phyloP scores from a whole-genome alignment of 2,888 invertebrate species.

The Reticulitermes lucifugus region DNA sequence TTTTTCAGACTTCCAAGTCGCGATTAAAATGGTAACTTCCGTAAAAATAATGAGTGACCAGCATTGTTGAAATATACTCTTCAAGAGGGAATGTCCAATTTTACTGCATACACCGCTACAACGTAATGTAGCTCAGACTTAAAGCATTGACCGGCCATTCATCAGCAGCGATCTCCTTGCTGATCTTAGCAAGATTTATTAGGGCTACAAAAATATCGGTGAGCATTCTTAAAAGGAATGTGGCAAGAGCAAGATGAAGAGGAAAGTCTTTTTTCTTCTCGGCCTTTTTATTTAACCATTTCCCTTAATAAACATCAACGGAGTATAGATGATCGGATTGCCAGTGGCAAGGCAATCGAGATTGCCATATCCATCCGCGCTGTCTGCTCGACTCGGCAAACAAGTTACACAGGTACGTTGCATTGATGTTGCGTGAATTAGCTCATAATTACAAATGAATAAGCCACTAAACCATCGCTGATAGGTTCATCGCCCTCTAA shows the following conservation, averaged over 20 bases:
- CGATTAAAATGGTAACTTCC: too few relatives aligned
- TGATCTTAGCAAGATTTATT: background rate
- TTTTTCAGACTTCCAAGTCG: too few relatives aligned
- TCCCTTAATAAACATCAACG: background rate
- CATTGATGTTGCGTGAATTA: constrained; percentile 9
- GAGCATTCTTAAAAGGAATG: background rate
- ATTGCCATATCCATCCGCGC: constrained; percentile 8
- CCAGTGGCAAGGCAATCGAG: constrained; percentile 39
- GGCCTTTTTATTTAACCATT: background rate
- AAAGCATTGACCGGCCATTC: background rate
- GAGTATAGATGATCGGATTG: constrained; percentile 20
- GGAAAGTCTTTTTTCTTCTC: background rate
- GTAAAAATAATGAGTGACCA: too few relatives aligned
- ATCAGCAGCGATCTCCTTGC: background rate
- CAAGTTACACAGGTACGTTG: constrained; percentile 7
- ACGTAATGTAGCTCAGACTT: too few relatives aligned
- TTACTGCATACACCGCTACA: too few relatives aligned
- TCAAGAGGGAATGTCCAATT: too few relatives aligned
- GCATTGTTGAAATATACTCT: too few relatives aligned
- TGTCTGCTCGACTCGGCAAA: background rate
- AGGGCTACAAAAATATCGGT: background rate
- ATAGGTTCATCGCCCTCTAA: background rate
- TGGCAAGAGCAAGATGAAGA: too few relatives aligned
- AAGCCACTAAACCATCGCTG: background rate
- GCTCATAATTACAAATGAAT: constrained; percentile 13